Percentiles rank a stretch among this genome's conserved stretches.
phyloP scores from a whole-genome alignment of 2,797 vertebrate species.

The Poeciliopsis turneri region DNA sequence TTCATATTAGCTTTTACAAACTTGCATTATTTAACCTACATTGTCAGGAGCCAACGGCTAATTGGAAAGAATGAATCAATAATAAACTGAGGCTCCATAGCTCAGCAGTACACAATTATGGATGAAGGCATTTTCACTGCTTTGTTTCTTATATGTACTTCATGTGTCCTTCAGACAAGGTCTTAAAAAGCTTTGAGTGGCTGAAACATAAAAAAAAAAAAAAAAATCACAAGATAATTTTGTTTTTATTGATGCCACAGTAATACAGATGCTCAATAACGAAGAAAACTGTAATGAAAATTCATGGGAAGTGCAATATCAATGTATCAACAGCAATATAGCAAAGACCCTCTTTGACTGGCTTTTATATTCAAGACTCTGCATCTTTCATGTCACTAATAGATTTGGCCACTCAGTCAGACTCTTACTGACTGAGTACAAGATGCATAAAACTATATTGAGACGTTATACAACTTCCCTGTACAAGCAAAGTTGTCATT shows the following conservation, averaged over 20 bases:
- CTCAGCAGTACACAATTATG: slow-evolving; percentile 29
- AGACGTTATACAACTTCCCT: too few relatives aligned
- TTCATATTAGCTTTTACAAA: slow-evolving; percentile 62
- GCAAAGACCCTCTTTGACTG: not conserved
- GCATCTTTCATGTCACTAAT: not conserved
- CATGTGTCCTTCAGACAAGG: slow-evolving; percentile 6
- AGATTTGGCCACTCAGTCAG: not conserved
- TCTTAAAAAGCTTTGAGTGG: not conserved
- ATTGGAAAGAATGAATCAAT: slow-evolving; percentile 67
- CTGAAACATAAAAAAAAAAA: not conserved
- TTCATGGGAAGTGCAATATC: not conserved
- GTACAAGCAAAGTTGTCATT: not conserved
- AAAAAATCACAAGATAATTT: too few relatives aligned
- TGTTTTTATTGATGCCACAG: not conserved
- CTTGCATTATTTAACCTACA: slow-evolving; percentile 65
- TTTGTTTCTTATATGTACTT: slow-evolving; percentile 44
- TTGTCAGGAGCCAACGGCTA: slow-evolving; percentile 48
- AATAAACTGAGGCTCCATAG: slow-evolving; percentile 50
- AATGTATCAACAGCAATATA: not conserved
- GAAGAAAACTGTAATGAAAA: not conserved
- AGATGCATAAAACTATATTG: not conserved
- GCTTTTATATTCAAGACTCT: not conserved
- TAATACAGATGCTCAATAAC: not conserved
- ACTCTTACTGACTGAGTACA: not conserved
- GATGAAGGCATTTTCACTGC: slow-evolving; percentile 35